A percentile compares a stretch with the other conserved stretches of the same genome.
phyloP scores from a whole-genome alignment of 2,797 vertebrate species.

The Hypotaenidia philippensis region DNA sequence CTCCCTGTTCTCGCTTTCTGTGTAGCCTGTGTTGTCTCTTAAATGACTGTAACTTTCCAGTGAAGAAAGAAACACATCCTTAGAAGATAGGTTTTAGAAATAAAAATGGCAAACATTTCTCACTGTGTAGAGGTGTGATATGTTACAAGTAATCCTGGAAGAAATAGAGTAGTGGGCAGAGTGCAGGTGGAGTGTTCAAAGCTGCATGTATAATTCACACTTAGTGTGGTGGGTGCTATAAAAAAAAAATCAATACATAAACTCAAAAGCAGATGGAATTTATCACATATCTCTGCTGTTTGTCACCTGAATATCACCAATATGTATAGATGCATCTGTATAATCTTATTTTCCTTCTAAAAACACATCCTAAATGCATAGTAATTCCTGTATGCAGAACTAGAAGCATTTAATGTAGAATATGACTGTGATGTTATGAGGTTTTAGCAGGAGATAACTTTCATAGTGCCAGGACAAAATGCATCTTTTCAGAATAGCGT shows the following conservation, averaged over 20 bases:
- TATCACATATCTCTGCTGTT: constrained; percentile 17
- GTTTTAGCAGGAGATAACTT: not conserved
- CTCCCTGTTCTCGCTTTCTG: not conserved
- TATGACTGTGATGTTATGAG: not conserved
- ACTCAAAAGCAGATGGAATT: constrained; percentile 1
- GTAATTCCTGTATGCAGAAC: not conserved
- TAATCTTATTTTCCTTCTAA: not conserved
- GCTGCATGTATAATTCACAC: constrained; percentile 45
- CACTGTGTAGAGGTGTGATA: constrained; percentile 41
- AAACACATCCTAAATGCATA: not conserved
- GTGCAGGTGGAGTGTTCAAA: constrained; percentile 55
- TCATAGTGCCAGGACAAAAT: not conserved
- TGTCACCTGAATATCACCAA: constrained; percentile 13
- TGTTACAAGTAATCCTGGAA: constrained; percentile 47
- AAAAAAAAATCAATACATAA: constrained; percentile 10
- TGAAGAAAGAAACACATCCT: not conserved
- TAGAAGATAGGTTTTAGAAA: constrained; percentile 1
- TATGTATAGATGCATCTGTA: not conserved
- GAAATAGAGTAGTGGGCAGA: constrained; percentile 47
- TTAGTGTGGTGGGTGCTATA: constrained; percentile 6
- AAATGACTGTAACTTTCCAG: constrained; percentile 15
- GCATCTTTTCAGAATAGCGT: not conserved
- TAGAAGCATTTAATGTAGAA: not conserved
- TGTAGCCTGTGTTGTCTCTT: not conserved
- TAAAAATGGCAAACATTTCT: constrained; percentile 56